A percentile compares a stretch with the other conserved stretches of the same genome.
These are phyloP conservation scores for Elachura formosa DNA, from an alignment of 2,113 vertebrate genomes.

Conservation along the genomic window DNA sequence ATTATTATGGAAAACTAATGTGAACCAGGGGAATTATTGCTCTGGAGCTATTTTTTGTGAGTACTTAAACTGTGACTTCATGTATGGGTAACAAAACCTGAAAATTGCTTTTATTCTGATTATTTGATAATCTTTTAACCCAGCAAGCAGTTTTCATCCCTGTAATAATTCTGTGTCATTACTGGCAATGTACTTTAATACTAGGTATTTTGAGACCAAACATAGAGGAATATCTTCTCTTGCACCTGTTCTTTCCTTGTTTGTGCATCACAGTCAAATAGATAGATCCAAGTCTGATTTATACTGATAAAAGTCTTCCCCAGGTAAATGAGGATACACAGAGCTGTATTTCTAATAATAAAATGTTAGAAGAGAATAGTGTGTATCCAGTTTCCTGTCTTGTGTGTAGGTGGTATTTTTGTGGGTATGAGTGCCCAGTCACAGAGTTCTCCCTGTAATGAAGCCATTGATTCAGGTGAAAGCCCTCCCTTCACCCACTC, in stretches of 20 bases:
- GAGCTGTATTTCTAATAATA: not conserved
- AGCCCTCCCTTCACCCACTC: not conserved
- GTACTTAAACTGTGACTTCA: not conserved
- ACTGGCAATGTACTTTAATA: not conserved
- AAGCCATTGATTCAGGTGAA: not conserved
- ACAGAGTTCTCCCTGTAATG: not conserved
- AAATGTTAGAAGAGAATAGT: not conserved
- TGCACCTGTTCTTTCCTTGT: not conserved
- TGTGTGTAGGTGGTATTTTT: not conserved
- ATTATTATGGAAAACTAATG: not conserved
- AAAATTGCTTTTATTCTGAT: slow-evolving; percentile 3
- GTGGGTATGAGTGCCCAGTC: not conserved
- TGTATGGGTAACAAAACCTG: not conserved
- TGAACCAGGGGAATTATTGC: not conserved
- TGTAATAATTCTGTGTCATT: not conserved
- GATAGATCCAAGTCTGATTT: not conserved
- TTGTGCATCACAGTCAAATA: not conserved
- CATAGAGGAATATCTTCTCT: not conserved
- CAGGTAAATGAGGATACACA: not conserved
- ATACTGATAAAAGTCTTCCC: not conserved
- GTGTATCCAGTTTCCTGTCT: not conserved
- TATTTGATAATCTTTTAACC: slow-evolving; percentile 2
- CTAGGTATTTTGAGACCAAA: not conserved
- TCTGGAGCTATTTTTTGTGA: not conserved
- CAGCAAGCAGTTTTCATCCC: not conserved